Evolutionary conservation across 2,797 vertebrate genomes (phyloP).

Genomic region (Artibeus jamaicensis): DNA sequence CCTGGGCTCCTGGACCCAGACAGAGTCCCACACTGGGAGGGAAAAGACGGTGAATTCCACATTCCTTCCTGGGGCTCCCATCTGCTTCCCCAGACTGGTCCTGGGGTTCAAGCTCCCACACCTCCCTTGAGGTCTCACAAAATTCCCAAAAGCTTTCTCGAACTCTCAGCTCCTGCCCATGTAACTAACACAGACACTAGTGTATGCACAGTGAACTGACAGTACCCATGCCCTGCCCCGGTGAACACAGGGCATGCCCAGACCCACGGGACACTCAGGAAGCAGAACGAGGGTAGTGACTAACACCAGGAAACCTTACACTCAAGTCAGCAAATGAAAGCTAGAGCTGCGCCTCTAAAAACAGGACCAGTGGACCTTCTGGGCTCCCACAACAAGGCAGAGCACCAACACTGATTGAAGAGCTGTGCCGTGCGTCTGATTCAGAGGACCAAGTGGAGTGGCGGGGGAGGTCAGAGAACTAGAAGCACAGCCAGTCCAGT

Average conservation of each 20-base stretch:
- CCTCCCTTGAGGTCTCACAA: background rate
- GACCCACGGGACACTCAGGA: background rate
- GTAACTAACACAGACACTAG: background rate
- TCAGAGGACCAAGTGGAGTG: background rate
- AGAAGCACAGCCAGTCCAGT: constrained; percentile 7
- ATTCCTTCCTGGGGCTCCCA: background rate
- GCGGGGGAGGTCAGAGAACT: background rate
- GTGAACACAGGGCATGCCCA: background rate
- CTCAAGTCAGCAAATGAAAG: background rate
- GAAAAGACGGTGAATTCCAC: background rate
- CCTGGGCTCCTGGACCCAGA: background rate
- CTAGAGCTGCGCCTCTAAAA: background rate
- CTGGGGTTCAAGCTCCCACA: background rate
- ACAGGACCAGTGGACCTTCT: background rate
- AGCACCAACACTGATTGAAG: background rate
- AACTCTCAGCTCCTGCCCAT: background rate
- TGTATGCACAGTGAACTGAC: background rate
- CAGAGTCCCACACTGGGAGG: background rate
- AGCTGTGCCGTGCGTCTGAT: background rate
- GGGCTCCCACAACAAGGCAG: background rate
- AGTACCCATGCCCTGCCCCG: background rate
- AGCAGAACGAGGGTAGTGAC: background rate
- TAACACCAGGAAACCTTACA: background rate
- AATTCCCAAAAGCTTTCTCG: background rate
- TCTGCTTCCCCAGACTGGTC: background rate